Evolutionary conservation across 2,113 vertebrate species (phyloP), one percentile per base, ranked within the genome.

Genomic region (Myocastor coypus): DNA sequence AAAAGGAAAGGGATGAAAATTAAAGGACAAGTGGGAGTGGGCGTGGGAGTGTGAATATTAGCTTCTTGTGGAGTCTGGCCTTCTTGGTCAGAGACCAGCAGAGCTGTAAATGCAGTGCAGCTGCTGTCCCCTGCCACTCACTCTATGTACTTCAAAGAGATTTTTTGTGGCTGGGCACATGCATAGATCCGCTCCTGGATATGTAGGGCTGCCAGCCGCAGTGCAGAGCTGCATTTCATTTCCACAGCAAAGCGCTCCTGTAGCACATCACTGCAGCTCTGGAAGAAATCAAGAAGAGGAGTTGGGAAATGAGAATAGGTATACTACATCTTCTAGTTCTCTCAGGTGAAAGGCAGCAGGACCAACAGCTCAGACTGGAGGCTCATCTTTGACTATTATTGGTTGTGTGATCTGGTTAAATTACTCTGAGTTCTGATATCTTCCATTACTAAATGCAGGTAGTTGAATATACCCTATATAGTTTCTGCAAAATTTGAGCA

Each of bases 211-310:
- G 99, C 99, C 34, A 99, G 98, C 2, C 99, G 99, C 34, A 99
- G 98, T 0, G 99, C 99, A 19, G 99, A 98, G 68, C 99, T 99
- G 89, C 99, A 99, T 96, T 99, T 99, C 99, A 99, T 99, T 90
- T 99, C 99, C 42, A 99, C 98, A 0, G 99, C 99, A 95, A 99
- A 99, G 83, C 99, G 99, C 63, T 99, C 99, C 98, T 99, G 99
- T 80, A 99, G 99, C 88, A 99, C 99, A 1, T 99, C 99, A 0
- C 99, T 99, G 97, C 99, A 99, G 97, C 99, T 99, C 99, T 99
- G 97, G 19, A 97, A 98, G 83, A 92, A 78, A 96, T 22, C 26
- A 71, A 50, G 75, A 50, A 32, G 13, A 83, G 92, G 30, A 88
- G 42, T 17, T 75, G 75, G 94, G 81, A 71, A 71, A 64, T 26